Evolutionary conservation across 2,888 invertebrate species (phyloP).

Genomic region (Carabus problematicus): DNA sequence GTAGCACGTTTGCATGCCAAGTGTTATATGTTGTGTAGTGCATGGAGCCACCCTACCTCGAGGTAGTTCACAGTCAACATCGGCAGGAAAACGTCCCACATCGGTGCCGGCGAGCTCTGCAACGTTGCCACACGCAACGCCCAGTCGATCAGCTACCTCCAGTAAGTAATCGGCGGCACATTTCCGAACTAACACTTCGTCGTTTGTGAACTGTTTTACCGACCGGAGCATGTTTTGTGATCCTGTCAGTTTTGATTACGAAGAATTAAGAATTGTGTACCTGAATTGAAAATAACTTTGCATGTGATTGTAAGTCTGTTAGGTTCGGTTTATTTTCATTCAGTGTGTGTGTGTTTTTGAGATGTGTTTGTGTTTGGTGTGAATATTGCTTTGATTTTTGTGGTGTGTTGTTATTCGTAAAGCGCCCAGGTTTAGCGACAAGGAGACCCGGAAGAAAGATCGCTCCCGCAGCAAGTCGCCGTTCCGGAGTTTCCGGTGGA

Average conservation of each 20-base stretch:
- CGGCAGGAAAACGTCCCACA: constrained; percentile 35
- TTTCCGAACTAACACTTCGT: constrained; percentile 23
- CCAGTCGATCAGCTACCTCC: constrained; percentile 28
- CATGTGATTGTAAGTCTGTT: not conserved
- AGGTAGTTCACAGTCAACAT: constrained; percentile 35
- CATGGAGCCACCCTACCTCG: constrained; percentile 44
- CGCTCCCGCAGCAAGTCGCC: constrained; percentile 93
- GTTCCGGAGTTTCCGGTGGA: constrained; percentile 92
- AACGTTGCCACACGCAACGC: constrained; percentile 38
- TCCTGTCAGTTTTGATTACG: constrained; percentile 1
- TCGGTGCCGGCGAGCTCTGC: constrained; percentile 36
- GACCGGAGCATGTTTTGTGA: constrained; percentile 14
- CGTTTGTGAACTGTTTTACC: not conserved
- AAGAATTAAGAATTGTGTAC: too few relatives aligned
- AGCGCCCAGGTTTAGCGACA: constrained; percentile 51
- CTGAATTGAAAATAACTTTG: too few relatives aligned
- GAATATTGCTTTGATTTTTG: constrained; percentile 23
- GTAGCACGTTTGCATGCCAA: not conserved
- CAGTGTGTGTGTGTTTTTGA: not conserved
- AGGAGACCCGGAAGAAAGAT: constrained; percentile 66
- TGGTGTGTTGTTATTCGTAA: constrained; percentile 29
- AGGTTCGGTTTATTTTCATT: too few relatives aligned
- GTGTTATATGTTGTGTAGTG: constrained; percentile 37
- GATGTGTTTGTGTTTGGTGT: constrained; percentile 23
- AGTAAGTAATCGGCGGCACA: constrained; percentile 33